phyloP scores from a whole-genome alignment of 1,140 invertebrate genomes.

The Trachymyrmex cornetzi region DNA sequence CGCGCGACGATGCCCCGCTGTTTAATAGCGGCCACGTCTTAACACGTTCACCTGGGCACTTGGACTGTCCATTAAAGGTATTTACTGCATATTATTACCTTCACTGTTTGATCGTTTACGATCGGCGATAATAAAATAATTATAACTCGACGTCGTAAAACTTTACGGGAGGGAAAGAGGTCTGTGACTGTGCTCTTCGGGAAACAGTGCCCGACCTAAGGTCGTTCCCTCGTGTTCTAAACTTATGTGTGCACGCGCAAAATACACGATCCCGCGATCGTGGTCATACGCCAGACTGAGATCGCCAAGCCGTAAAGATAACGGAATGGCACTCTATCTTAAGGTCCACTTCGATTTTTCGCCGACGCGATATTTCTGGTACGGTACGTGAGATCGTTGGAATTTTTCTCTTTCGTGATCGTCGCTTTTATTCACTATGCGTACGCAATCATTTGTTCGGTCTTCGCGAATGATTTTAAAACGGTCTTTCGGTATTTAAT shows the following conservation, averaged over 20 bases:
- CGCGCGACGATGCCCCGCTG: conserved; percentile 57
- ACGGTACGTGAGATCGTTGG: conserved; percentile 33
- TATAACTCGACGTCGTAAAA: conserved; percentile 83
- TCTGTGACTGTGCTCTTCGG: conserved; percentile 63
- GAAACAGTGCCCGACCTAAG: conserved; percentile 62
- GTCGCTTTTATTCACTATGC: conserved; percentile 30
- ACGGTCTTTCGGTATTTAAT: background rate
- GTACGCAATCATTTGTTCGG: background rate
- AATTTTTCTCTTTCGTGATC: conserved; percentile 39
- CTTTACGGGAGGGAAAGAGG: conserved; percentile 76
- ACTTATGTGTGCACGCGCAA: conserved; percentile 68
- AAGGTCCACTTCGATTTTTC: conserved; percentile 73
- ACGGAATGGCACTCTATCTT: conserved; percentile 80
- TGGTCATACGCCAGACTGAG: conserved; percentile 65
- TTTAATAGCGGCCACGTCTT: conserved; percentile 67
- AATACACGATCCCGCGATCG: conserved; percentile 69
- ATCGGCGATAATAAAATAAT: conserved; percentile 85
- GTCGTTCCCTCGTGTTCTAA: conserved; percentile 60
- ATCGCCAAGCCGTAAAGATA: conserved; percentile 81
- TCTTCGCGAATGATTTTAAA: background rate
- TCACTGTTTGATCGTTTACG: conserved; percentile 83
- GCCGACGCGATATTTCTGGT: conserved; percentile 58
- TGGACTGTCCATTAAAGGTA: conserved; percentile 73
- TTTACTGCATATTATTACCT: conserved; percentile 77
- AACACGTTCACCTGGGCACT: conserved; percentile 65